Conservation (phyloP, 2,888 invertebrate genomes). For the Erynnis tages region DNA sequence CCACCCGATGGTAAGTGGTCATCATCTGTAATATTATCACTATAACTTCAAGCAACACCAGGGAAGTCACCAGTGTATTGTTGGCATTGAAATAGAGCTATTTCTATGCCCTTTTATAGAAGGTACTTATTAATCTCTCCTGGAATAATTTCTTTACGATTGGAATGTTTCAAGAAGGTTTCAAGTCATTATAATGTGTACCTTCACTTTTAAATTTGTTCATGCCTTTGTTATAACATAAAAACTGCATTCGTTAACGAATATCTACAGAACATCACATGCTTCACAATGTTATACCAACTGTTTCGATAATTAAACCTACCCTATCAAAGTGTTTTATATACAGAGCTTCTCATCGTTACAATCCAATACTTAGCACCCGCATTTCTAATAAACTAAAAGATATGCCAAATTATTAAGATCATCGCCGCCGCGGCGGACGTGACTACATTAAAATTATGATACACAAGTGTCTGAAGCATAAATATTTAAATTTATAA, state of each 20-base stretch:
- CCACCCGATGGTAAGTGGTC: too few species aligned
- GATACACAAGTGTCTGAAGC: background rate
- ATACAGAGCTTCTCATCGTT: conserved; percentile 47
- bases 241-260: conserved; percentile 50
- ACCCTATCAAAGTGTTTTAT: conserved; percentile 57
- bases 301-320: conserved; percentile 39
- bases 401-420: conserved; percentile 52
- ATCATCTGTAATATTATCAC: too few species aligned
- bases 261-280: conserved; percentile 34
- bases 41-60: too few species aligned
- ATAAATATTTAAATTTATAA: too few species aligned
- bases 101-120: too few species aligned
- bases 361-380: conserved; percentile 62
- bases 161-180: too few species aligned
- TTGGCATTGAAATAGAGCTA: too few species aligned
- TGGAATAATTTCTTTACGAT: too few species aligned
- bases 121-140: too few species aligned
- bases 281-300: conserved; percentile 11
- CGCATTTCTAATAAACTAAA: conserved; percentile 55
- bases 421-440: background rate
- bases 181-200: too few species aligned
- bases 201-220: too few species aligned
- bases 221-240: conserved; percentile 1
- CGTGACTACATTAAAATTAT: background rate
- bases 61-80: too few species aligned